Conservation (phyloP, 2,113 vertebrate genomes). For the Pollachius pollachius region DNA sequence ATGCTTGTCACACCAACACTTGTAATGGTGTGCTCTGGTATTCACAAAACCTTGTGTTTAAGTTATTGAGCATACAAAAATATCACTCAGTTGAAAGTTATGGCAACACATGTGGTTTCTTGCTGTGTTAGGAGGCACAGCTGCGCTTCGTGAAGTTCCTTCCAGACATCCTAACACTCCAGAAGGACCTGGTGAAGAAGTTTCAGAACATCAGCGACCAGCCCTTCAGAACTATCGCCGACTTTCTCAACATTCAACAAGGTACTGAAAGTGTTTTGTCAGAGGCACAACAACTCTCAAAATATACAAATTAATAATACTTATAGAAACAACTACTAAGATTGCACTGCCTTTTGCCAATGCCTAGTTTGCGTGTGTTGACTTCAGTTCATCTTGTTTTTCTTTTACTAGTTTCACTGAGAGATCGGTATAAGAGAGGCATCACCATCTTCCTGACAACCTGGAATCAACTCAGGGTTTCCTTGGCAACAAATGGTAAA, state of each 20-base stretch:
- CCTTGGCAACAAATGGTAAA: conserved; percentile 83
- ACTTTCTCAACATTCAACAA: conserved; percentile 78
- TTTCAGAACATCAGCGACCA: conserved; percentile 82
- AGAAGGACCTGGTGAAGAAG: conserved; percentile 82
- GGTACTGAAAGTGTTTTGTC: conserved; percentile 63
- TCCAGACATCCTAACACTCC: conserved; percentile 86
- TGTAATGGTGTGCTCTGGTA: no score
- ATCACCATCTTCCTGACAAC: conserved; percentile 79
- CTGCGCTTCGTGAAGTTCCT: conserved; percentile 85
- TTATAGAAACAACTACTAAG: no score
- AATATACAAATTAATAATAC: background rate
- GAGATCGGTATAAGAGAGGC: conserved; percentile 59
- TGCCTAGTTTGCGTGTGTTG: background rate
- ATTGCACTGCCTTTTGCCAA: background rate
- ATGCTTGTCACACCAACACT: no score
- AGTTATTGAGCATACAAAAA: no score
- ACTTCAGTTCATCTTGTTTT: conserved; percentile 5
- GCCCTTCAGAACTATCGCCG: conserved; percentile 62
- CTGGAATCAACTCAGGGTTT: conserved; percentile 88
- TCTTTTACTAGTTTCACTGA: conserved; percentile 44
- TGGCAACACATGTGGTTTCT: no score
- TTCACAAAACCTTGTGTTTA: no score
- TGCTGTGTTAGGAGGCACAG: conserved; percentile 79
- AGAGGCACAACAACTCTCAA: background rate
- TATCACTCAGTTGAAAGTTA: no score